Evolutionary conservation across 1,140 invertebrate genomes (phyloP).

Genomic region (Marisa cornuarietis): DNA sequence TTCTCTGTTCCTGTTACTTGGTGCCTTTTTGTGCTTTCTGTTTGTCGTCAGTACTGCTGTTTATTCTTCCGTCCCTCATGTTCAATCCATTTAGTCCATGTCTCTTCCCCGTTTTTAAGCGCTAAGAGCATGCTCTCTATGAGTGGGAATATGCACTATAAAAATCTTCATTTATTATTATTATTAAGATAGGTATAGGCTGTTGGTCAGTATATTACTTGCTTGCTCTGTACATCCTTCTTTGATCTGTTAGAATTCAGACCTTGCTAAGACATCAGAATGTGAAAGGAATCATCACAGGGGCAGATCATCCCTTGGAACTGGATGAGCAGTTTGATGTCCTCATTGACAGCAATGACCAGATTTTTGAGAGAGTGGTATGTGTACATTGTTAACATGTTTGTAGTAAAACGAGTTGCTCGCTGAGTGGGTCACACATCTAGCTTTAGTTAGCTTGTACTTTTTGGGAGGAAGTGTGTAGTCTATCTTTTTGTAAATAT

Average conservation of each 20-base stretch:
- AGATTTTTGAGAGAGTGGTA: slow-evolving; percentile 82
- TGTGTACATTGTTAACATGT: slow-evolving; percentile 53
- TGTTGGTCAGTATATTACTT: background rate
- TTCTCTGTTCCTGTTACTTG: no score
- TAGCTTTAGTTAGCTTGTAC: background rate
- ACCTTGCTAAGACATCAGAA: slow-evolving; percentile 71
- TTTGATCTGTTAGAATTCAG: slow-evolving; percentile 63
- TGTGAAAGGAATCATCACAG: slow-evolving; percentile 71
- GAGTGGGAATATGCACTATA: no score
- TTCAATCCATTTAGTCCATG: no score
- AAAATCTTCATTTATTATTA: no score
- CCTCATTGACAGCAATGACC: slow-evolving; percentile 80
- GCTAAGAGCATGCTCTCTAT: no score
- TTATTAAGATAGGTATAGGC: no score
- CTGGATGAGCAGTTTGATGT: slow-evolving; percentile 80
- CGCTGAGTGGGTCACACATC: background rate
- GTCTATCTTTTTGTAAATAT: background rate
- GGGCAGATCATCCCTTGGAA: slow-evolving; percentile 61
- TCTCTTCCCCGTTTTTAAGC: no score
- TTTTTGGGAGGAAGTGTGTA: background rate
- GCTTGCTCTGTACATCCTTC: slow-evolving; percentile 10
- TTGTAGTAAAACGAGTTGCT: background rate
- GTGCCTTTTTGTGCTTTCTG: no score
- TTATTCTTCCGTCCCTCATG: no score
- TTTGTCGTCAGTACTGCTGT: no score